Base-by-base conservation (phyloP, 2,113 vertebrate species). In the Muntiacus muntjak region DNA sequence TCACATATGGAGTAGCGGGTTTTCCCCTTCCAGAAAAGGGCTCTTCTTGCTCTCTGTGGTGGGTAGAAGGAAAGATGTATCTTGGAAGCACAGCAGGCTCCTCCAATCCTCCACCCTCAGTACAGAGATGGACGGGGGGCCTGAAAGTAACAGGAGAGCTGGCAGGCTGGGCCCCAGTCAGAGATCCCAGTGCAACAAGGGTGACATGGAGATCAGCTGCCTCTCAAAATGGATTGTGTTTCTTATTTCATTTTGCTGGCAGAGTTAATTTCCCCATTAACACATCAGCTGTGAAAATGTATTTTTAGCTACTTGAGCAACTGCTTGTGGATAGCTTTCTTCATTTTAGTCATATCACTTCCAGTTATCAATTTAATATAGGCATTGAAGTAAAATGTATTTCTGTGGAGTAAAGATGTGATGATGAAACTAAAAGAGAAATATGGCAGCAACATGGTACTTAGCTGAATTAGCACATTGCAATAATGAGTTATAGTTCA, bases 301-400 rank as follows among this genome's bases (percentile, higher is more conserved):
- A 45, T 78, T 94, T 87, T 94, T 85, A 79, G 50, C 30, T 87
- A 33, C 55, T 62, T 33, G 3, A 45, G 58, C 40, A 86, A 76
- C 52, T 86, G 40, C 26, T 87, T 54, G 5, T 47, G 30, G 71
- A 62, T n/a, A 60, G 43, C 33, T 62, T 36, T 87, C 11, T 26
- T 95, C 43, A 93, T 91, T 96, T 82, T 86, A 88, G n/a, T 58
- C 45, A 60, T 67, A 62, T 58, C 28, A 89, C 30, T 79, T 91
- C 40, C 11, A 71, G 11, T 79, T 95, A 89, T 50, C 17, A 71
- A 62, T 55, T 58, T 94, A 21, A 87, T 81, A 43, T 50, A 91
- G 54, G 33, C 0, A 86, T 95, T 94, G 13, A 95, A 89, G 92
- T n/a, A 76, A 83, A 96, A 83, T 79, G 17, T 9, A 76, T 89